Conservation (phyloP, 2,113 vertebrate genomes). For the Tenebrosternarchus preto region DNA sequence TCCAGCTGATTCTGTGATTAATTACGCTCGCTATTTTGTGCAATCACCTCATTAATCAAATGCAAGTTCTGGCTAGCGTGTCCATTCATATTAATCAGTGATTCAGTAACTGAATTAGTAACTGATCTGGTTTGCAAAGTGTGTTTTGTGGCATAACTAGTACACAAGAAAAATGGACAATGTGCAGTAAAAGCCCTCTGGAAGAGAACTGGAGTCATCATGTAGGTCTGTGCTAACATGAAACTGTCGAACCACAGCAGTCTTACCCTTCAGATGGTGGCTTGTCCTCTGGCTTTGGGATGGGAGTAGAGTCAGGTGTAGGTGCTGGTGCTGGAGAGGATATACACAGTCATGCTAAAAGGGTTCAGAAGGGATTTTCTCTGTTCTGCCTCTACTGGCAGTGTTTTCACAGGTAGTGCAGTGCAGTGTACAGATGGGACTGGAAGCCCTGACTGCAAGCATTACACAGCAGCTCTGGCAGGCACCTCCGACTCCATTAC, state of each 20-base stretch:
- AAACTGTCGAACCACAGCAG: background rate
- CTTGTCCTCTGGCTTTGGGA: slow-evolving; percentile 36
- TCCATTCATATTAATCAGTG: background rate
- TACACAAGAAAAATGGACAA: background rate
- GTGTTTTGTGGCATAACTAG: background rate
- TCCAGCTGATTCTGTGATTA: slow-evolving; percentile 57
- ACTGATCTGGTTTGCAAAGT: background rate
- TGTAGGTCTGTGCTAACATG: background rate
- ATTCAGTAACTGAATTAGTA: no score
- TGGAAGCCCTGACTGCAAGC: slow-evolving; percentile 10
- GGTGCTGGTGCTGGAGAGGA: slow-evolving; percentile 7
- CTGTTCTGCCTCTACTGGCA: background rate
- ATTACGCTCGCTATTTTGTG: slow-evolving; percentile 43
- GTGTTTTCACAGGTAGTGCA: background rate
- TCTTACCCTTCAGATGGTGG: slow-evolving; percentile 43
- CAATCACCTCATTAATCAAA: slow-evolving; percentile 51
- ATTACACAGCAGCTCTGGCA: background rate
- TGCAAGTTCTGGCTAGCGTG: background rate
- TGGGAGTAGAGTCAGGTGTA: background rate
- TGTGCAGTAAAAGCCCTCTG: background rate
- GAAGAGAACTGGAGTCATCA: background rate
- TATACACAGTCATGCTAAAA: background rate
- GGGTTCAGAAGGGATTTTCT: background rate
- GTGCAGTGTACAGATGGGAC: background rate
- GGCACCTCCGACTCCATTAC: background rate